phyloP scores from a whole-genome alignment of 1,140 invertebrate genomes.

The Aphaenogaster floridana region DNA sequence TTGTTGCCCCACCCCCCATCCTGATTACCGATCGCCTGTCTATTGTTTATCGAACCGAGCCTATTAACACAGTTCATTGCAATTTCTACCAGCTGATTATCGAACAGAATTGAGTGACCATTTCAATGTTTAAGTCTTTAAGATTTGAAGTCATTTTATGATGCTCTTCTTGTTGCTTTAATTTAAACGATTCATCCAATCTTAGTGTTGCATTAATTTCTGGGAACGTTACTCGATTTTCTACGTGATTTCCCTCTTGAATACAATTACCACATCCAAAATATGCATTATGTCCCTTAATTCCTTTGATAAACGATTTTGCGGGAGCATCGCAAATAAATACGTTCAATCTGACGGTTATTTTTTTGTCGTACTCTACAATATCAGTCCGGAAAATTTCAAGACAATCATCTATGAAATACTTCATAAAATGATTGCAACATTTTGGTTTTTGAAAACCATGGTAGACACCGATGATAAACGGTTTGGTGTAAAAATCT shows the following conservation, averaged over 20 bases:
- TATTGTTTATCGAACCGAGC: no score
- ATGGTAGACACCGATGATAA: constrained; percentile 57
- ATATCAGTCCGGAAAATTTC: background rate
- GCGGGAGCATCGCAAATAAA: constrained; percentile 36
- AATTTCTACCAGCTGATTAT: no score
- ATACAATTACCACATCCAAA: constrained; percentile 39
- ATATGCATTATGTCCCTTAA: constrained; percentile 27
- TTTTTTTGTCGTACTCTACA: constrained; percentile 27
- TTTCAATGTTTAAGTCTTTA: constrained; percentile 40
- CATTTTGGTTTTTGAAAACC: constrained; percentile 62
- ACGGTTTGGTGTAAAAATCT: constrained; percentile 65
- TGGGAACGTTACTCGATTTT: constrained; percentile 28
- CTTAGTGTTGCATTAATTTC: constrained; percentile 24
- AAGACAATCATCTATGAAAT: constrained; percentile 47
- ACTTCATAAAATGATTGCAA: constrained; percentile 54
- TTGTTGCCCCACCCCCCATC: no score
- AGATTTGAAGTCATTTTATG: constrained; percentile 22
- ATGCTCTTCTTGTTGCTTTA: constrained; percentile 29
- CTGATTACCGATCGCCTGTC: no score
- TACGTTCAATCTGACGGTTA: constrained; percentile 9
- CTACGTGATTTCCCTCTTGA: constrained; percentile 34
- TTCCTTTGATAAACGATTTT: constrained; percentile 27
- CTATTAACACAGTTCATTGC: no score
- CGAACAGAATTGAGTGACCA: constrained; percentile 9
- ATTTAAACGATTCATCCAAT: constrained; percentile 40